Percentiles rank a stretch among this genome's conserved stretches.
phyloP scores from a whole-genome alignment of 1,140 invertebrate genomes.

The Aphelinus certus region DNA sequence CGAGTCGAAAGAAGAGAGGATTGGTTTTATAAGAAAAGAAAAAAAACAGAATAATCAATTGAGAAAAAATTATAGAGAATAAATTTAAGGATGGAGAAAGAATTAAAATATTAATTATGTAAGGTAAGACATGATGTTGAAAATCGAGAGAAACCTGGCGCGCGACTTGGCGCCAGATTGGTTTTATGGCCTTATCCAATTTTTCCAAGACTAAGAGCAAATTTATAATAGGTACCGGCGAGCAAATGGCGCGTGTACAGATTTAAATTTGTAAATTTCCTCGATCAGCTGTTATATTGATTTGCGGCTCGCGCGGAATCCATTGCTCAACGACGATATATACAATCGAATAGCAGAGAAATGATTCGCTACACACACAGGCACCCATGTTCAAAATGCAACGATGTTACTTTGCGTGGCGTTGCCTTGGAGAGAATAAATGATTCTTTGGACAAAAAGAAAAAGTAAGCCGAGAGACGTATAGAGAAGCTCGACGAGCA shows the following conservation, averaged over 20 bases:
- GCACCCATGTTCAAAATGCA: slow-evolving; percentile 36
- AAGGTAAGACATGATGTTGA: slow-evolving; percentile 19
- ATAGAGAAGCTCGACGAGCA: slow-evolving; percentile 31
- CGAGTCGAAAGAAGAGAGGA: slow-evolving; percentile 40
- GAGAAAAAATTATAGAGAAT: slow-evolving; percentile 30
- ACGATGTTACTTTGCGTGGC: slow-evolving; percentile 29
- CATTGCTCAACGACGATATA: neutral
- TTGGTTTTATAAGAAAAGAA: slow-evolving; percentile 57
- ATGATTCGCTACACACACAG: slow-evolving; percentile 21
- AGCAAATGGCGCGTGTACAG: slow-evolving; percentile 54
- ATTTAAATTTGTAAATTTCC: slow-evolving; percentile 61
- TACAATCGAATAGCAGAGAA: slow-evolving; percentile 32
- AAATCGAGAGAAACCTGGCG: slow-evolving; percentile 55
- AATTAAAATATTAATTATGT: slow-evolving; percentile 30
- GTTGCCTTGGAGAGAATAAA: slow-evolving; percentile 14
- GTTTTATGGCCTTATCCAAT: slow-evolving; percentile 67
- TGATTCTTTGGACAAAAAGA: slow-evolving; percentile 27
- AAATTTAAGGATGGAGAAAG: slow-evolving; percentile 36
- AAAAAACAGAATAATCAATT: slow-evolving; percentile 40
- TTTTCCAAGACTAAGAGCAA: slow-evolving; percentile 65
- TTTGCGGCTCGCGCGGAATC: slow-evolving; percentile 59
- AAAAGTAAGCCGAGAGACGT: slow-evolving; percentile 17
- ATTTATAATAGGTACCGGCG: slow-evolving; percentile 64
- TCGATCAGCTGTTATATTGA: slow-evolving; percentile 56
- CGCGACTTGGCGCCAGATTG: slow-evolving; percentile 63